Conservation (phyloP, 2,797 vertebrate genomes). For the Tangara arthus region DNA sequence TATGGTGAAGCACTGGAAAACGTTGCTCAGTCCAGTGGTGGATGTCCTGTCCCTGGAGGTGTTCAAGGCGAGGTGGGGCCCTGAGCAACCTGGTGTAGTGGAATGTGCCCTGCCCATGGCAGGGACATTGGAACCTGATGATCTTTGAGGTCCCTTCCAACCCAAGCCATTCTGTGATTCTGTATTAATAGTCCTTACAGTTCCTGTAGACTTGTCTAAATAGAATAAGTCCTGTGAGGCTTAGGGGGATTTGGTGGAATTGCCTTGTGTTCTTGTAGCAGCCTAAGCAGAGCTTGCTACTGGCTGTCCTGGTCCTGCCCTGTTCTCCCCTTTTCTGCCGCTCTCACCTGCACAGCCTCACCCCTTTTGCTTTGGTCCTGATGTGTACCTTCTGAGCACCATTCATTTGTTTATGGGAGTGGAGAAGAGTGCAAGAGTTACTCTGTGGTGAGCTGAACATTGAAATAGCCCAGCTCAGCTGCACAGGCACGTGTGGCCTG, state of each 20-base stretch:
- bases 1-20: neutral
- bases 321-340: neutral
- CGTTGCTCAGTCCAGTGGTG: neutral
- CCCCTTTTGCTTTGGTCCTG: neutral
- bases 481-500: rapidly evolving
- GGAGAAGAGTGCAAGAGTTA: neutral
- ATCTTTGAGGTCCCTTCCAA: neutral
- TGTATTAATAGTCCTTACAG: neutral
- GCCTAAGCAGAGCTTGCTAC: neutral
- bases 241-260: neutral
- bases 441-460: neutral
- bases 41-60: neutral
- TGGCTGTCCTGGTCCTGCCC: neutral
- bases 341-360: neutral
- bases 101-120: neutral
- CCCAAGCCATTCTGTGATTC: neutral
- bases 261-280: neutral
- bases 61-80: neutral
- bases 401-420: neutral
- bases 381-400: neutral
- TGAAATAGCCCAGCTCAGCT: neutral
- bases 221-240: neutral
- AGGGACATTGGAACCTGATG: neutral
- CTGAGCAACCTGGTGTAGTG: neutral
- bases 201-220: neutral